Evolutionary conservation across 2,888 invertebrate species (phyloP).

Genomic region (Netelia fuscicornis): DNA sequence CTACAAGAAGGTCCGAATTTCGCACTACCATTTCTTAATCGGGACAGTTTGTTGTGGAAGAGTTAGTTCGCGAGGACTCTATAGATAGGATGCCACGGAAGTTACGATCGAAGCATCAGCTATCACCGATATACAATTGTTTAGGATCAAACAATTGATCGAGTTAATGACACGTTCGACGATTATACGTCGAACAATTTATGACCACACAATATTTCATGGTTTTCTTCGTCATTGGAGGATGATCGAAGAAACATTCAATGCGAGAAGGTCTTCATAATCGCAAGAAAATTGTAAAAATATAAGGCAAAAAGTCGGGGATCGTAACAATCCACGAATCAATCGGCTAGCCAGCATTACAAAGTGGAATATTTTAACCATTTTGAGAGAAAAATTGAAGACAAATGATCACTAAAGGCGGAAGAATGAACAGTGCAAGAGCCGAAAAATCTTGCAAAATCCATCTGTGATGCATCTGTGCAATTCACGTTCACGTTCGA

Average conservation of each 20-base stretch:
- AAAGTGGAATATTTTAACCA: constrained; percentile 7
- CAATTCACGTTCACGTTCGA: neutral
- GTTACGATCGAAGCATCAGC: neutral
- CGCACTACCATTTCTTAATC: neutral
- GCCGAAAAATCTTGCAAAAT: constrained; percentile 6
- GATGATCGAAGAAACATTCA: too few species aligned
- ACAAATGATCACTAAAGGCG: neutral
- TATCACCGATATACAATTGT: neutral
- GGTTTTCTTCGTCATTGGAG: too few species aligned
- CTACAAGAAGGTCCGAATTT: neutral
- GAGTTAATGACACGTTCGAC: neutral
- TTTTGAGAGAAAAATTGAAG: neutral
- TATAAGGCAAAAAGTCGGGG: constrained; percentile 29
- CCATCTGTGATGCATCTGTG: constrained; percentile 19
- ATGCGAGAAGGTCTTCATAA: neutral
- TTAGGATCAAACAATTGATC: neutral
- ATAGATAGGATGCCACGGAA: neutral
- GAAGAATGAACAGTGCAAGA: constrained; percentile 27
- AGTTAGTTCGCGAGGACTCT: neutral
- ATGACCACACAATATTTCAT: too few species aligned
- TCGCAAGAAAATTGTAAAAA: constrained; percentile 15
- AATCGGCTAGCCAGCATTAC: neutral
- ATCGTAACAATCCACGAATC: neutral
- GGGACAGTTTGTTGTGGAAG: constrained; percentile 42
- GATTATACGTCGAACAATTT: neutral